phyloP scores from a whole-genome alignment of 23 tunicate species.

The Botrylloides violaceus region DNA sequence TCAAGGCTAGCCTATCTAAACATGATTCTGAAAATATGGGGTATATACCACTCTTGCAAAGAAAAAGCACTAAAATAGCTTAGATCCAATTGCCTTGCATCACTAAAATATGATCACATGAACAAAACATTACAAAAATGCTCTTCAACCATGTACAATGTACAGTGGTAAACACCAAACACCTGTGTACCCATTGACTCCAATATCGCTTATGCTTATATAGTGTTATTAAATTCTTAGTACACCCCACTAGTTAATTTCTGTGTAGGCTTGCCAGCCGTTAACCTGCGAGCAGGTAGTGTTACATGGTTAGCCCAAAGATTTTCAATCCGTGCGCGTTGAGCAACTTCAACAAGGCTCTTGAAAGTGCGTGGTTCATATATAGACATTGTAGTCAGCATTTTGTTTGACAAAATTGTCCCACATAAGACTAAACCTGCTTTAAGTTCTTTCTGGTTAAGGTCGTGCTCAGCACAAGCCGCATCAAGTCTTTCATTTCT shows the following conservation, averaged over 20 bases:
- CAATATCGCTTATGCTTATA: no score
- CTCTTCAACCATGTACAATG: no score
- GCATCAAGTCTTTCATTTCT: conserved; percentile 44
- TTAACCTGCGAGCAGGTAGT: conserved; percentile 59
- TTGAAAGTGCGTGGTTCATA: conserved; percentile 90
- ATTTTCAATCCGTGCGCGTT: conserved; percentile 61
- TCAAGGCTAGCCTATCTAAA: no score
- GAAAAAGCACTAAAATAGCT: no score
- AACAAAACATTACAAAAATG: no score
- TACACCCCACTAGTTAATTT: conserved; percentile 17
- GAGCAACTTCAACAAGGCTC: conserved; percentile 49
- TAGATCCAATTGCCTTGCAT: no score
- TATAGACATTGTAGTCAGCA: conserved; percentile 46
- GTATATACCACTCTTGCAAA: no score
- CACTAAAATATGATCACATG: no score
- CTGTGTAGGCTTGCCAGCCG: background rate
- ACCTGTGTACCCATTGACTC: no score
- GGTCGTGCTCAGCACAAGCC: conserved; percentile 56
- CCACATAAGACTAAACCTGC: conserved; percentile 24
- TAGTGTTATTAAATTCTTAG: background rate
- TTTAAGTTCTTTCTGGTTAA: conserved; percentile 1
- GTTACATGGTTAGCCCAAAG: conserved; percentile 12
- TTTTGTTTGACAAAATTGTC: conserved; percentile 30
- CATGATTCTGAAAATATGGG: no score
- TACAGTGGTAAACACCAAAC: no score